Conservation (phyloP, 2,113 vertebrate species). For the Psittacus erithacus region DNA sequence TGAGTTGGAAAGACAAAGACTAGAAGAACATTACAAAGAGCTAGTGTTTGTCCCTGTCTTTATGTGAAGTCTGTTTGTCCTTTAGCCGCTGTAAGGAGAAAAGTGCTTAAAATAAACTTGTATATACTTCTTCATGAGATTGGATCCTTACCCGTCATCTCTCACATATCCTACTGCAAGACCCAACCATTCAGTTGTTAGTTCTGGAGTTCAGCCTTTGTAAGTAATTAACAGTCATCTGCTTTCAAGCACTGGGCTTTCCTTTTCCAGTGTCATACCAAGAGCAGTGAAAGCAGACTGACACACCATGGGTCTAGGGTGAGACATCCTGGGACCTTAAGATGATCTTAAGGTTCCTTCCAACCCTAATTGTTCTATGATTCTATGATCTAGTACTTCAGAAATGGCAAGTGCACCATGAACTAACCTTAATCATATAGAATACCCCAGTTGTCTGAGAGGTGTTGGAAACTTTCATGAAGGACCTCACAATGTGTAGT, state of each 20-base stretch:
- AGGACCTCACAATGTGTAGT: background rate
- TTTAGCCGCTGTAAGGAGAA: background rate
- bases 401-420: background rate
- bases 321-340: background rate
- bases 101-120: background rate
- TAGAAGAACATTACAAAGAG: background rate
- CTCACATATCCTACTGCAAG: background rate
- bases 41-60: background rate
- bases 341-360: background rate
- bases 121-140: background rate
- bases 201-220: background rate
- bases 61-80: background rate
- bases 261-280: background rate
- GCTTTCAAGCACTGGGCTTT: background rate
- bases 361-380: background rate
- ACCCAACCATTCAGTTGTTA: background rate
- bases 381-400: background rate
- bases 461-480: background rate
- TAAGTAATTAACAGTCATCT: background rate
- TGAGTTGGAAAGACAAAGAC: background rate
- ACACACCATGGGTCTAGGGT: background rate
- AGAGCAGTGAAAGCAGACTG: background rate
- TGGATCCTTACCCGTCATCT: background rate
- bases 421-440: background rate
- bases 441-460: background rate